These are phyloP conservation scores for Caenorhabditis sp. DNA, from an alignment of 2,888 invertebrate genomes.

Conservation along the genomic window DNA sequence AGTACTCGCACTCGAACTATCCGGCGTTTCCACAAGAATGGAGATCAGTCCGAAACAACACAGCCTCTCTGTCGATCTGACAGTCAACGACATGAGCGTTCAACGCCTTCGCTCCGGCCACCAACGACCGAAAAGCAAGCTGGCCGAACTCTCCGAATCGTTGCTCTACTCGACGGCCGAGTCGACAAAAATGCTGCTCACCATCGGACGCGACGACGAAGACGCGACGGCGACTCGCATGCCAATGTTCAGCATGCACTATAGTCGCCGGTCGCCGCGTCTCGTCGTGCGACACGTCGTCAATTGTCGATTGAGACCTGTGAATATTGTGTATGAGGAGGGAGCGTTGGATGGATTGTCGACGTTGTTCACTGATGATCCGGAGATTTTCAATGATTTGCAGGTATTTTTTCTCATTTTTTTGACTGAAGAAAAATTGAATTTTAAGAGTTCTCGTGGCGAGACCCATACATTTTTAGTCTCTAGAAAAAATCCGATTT, in stretches of 20 bases:
- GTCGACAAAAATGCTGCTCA: slow-evolving; percentile 49
- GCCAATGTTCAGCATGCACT: slow-evolving; percentile 52
- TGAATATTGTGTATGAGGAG: slow-evolving; percentile 68
- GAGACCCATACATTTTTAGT: too few species aligned
- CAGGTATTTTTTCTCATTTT: too few species aligned
- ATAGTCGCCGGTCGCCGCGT: slow-evolving; percentile 63
- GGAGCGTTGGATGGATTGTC: slow-evolving; percentile 46
- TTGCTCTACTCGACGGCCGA: slow-evolving; percentile 46
- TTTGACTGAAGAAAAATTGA: too few species aligned
- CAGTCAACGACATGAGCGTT: slow-evolving; percentile 64
- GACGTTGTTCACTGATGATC: slow-evolving; percentile 49
- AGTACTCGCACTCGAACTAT: slow-evolving; percentile 62
- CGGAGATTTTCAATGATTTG: slow-evolving; percentile 30
- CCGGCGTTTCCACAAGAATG: slow-evolving; percentile 56
- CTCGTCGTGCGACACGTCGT: slow-evolving; percentile 60
- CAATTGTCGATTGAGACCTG: slow-evolving; percentile 60
- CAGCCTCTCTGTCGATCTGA: slow-evolving; percentile 55
- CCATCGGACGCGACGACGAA: slow-evolving; percentile 47
- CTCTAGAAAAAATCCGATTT: too few species aligned
- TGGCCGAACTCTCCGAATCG: slow-evolving; percentile 34
- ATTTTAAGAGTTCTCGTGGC: too few species aligned
- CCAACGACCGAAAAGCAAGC: slow-evolving; percentile 25
- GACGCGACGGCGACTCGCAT: slow-evolving; percentile 16
- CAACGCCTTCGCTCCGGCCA: slow-evolving; percentile 57
- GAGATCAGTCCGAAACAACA: slow-evolving; percentile 67